These are phyloP conservation scores for Hylomyscus alleni DNA, from an alignment of 2,797 vertebrate species.

Conservation along the genomic window DNA sequence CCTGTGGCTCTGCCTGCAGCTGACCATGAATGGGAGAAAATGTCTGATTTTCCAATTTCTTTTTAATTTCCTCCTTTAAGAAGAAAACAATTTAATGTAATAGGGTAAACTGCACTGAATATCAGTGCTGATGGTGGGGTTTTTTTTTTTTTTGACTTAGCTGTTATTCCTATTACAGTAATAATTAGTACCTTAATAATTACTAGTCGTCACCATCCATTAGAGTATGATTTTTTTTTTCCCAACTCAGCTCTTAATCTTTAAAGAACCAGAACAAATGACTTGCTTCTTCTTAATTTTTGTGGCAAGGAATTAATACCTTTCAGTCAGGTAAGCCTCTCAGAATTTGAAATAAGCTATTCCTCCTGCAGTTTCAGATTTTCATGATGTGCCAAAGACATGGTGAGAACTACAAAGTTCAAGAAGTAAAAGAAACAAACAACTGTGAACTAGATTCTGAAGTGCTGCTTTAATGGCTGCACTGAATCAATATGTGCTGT, in stretches of 20 bases:
- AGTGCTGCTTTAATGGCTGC: not conserved
- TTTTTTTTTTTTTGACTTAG: constrained; percentile 31
- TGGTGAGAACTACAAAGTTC: not conserved
- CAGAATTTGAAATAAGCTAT: constrained; percentile 1
- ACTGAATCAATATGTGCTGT: constrained; percentile 5
- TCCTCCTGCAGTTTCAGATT: constrained; percentile 30
- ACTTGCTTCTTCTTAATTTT: constrained; percentile 10
- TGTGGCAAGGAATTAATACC: not conserved
- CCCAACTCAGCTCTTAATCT: constrained; percentile 19
- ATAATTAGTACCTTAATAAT: constrained; percentile 42
- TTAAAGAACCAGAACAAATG: constrained; percentile 22
- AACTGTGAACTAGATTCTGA: not conserved
- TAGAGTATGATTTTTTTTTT: constrained; percentile 42
- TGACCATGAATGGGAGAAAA: constrained; percentile 13
- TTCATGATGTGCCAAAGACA: constrained; percentile 5
- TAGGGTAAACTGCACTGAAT: not conserved
- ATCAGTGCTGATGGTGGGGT: not conserved
- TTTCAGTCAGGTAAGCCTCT: not conserved
- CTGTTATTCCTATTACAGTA: not conserved
- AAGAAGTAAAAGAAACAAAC: not conserved
- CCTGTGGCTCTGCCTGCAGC: not conserved
- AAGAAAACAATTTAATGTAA: constrained; percentile 39
- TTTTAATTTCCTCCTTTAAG: constrained; percentile 54
- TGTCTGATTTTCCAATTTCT: constrained; percentile 50
- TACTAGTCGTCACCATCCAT: not conserved